Base-by-base conservation (phyloP, 2,113 vertebrate genomes). In the Xiphorhynchus elegans region DNA sequence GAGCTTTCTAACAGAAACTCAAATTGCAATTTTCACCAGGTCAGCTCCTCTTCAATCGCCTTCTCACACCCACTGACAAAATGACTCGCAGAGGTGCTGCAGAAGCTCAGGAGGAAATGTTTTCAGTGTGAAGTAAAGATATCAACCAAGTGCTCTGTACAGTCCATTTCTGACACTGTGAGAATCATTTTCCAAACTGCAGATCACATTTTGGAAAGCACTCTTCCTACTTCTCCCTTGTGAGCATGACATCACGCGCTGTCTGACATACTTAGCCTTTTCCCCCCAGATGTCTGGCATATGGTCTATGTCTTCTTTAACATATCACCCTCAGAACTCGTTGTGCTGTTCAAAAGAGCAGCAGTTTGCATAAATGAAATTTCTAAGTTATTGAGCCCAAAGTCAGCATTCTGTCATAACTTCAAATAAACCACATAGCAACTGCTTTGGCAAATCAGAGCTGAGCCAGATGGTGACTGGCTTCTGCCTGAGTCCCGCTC, bases 361-460 rank as follows among this genome's bases (percentile, higher is more conserved):
- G 29, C 44, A 83, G 33, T 37, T 84, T 69, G 63, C 84, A 93
- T 63, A 96, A 90, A 89, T 84, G 79, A 96, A 89, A 92, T 81
- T 83, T 93, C 75, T 75, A 37, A 83, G 78, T 95, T 93, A 53
- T 40, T 24, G 46, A 93, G 63, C 53, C 90, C 76, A 33, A 96
- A 97, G 88, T 93, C 92, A 96, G 85, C 76, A 33, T 92, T 94
- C 72, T 96, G 66, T 89, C 83, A 66, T 44, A 68, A 87, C 92
- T 97, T 97, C 92, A 96, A 93, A 94, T 44, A 93, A 96, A 95
- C 76, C 90, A 90, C 90, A 92, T 52, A 91, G 93, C 91, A 96
- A 96, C 87, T 88, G 87, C 92, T 94, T 90, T 92, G 93, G 88
- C 95, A 94, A 91, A 86, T 44, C 59, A 77, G 72, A 80, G 59